Evolutionary conservation across 2,797 vertebrate genomes (phyloP).

Genomic region (Channa striata): DNA sequence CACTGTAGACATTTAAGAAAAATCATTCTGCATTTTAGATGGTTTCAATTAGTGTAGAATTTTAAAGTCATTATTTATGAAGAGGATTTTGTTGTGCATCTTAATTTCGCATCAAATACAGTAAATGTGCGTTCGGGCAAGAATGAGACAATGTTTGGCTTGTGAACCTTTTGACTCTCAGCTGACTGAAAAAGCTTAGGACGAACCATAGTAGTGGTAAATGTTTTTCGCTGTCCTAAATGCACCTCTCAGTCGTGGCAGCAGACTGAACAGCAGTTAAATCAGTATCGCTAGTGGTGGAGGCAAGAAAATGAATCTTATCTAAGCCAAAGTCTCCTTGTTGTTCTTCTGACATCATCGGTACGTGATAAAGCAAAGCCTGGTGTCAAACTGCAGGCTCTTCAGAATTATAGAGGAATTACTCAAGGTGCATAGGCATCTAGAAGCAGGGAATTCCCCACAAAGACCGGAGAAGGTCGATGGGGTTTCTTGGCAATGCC

Average conservation of each 20-base stretch:
- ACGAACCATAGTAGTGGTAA: neutral
- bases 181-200: neutral
- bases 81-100: neutral
- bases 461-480: conserved; percentile 16
- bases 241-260: conserved; percentile 27
- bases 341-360: conserved; percentile 21
- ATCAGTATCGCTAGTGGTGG: conserved; percentile 12
- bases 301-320: conserved; percentile 51
- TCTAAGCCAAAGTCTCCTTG: conserved; percentile 44
- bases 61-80: neutral
- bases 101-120: neutral
- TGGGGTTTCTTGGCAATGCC: conserved; percentile 17
- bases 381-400: conserved; percentile 24
- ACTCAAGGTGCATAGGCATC: conserved; percentile 35
- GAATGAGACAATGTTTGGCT: neutral
- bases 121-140: neutral
- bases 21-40: neutral
- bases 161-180: neutral
- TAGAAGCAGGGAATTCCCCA: conserved; percentile 16
- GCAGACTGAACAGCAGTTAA: conserved; percentile 8
- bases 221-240: conserved; percentile 12
- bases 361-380: conserved; percentile 31
- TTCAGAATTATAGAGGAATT: conserved; percentile 18
- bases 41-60: neutral
- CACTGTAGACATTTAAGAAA: neutral